Evolutionary conservation across 2,113 vertebrate genomes (phyloP).

Genomic region (Oryzias woworae): DNA sequence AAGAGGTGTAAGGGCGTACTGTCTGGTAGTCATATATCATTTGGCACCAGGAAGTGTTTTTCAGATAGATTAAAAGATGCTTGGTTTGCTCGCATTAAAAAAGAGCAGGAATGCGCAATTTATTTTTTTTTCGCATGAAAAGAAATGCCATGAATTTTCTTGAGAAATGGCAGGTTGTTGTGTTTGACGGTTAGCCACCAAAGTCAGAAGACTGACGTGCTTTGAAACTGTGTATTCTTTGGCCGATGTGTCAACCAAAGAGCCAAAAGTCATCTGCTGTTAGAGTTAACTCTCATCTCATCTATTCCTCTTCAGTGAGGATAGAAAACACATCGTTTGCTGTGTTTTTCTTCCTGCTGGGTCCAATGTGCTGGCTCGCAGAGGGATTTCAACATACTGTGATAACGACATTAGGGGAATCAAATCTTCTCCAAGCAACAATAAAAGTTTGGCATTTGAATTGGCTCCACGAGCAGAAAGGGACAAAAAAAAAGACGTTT

Average conservation of each 20-base stretch:
- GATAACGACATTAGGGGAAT: constrained; percentile 51
- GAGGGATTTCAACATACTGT: constrained; percentile 33
- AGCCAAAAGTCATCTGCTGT: constrained; percentile 61
- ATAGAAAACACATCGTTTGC: constrained; percentile 49
- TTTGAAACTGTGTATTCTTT: constrained; percentile 46
- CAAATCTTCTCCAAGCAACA: constrained; percentile 44
- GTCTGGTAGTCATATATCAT: constrained; percentile 39
- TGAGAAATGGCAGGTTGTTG: constrained; percentile 8
- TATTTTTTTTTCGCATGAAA: constrained; percentile 29
- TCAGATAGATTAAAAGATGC: constrained; percentile 26
- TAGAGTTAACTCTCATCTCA: constrained; percentile 50
- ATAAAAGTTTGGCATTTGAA: constrained; percentile 40
- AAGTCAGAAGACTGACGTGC: constrained; percentile 28
- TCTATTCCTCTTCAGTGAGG: constrained; percentile 41
- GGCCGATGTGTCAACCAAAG: constrained; percentile 22
- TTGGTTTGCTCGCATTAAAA: constrained; percentile 16
- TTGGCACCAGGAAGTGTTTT: constrained; percentile 23
- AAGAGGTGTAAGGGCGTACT: constrained; percentile 44
- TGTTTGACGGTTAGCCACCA: constrained; percentile 17
- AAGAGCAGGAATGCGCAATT: constrained; percentile 10
- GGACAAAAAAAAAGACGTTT: background rate
- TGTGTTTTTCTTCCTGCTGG: constrained; percentile 51
- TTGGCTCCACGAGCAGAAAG: constrained; percentile 3
- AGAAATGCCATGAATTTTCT: constrained; percentile 6
- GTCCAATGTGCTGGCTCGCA: constrained; percentile 54